Evolutionary conservation across 2,888 invertebrate genomes (phyloP).

Genomic region (Eurytoma adleriae): DNA sequence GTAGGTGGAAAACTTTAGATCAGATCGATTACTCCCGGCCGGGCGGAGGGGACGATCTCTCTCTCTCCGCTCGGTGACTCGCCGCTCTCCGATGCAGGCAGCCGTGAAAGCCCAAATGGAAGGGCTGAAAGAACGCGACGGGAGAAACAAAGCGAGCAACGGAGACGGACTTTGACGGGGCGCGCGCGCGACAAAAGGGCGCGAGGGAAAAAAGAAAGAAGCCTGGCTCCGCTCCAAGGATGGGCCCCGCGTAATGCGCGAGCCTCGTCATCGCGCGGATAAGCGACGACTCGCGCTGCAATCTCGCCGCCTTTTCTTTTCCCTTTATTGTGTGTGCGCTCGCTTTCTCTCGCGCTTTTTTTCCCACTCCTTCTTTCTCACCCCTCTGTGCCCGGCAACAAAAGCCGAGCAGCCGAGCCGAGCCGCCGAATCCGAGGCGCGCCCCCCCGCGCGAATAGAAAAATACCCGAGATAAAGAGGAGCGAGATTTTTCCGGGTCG

Average conservation of each 20-base stretch:
- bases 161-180: conserved; percentile 20
- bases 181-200: not conserved
- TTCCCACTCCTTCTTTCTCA: not conserved
- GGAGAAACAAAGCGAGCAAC: conserved; percentile 14
- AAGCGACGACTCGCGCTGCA: conserved; percentile 9
- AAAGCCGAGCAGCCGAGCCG: conserved; percentile 21
- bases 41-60: conserved; percentile 10
- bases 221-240: conserved; percentile 52
- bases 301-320: conserved; percentile 6
- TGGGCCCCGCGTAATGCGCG: not conserved
- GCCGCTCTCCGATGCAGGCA: no score
- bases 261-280: conserved; percentile 47
- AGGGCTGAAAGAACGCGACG: conserved; percentile 11
- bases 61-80: not conserved
- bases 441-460: not conserved
- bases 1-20: conserved; percentile 6
- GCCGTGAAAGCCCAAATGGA: not conserved
- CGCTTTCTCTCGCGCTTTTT: conserved; percentile 13
- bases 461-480: not conserved
- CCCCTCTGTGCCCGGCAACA: conserved; percentile 1
- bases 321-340: conserved; percentile 19
- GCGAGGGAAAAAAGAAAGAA: conserved; percentile 13
- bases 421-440: conserved; percentile 3
- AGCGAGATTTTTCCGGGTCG: not conserved
- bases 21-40: not conserved